A percentile compares a stretch with the other conserved stretches of the same genome.
Conservation (phyloP, 2,113 vertebrate species). For the Spizaetus ornatus region DNA sequence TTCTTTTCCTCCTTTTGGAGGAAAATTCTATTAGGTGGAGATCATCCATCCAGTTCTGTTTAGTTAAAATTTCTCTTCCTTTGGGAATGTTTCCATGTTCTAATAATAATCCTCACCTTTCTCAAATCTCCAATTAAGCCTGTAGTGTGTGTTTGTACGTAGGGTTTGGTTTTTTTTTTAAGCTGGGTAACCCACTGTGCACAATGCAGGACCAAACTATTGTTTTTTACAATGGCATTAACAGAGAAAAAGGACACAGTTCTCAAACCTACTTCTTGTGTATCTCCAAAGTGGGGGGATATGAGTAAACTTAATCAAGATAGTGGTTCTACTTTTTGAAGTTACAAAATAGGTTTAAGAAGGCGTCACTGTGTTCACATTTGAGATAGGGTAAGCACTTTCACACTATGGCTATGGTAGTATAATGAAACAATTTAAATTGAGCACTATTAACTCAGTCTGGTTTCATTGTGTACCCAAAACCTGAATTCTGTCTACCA, state of each 20-base stretch:
- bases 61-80: neutral
- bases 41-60: neutral
- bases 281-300: neutral
- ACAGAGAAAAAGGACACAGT: neutral
- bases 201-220: too few relatives aligned
- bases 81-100: neutral
- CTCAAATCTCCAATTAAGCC: neutral
- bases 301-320: neutral
- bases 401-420: neutral
- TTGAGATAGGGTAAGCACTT: neutral
- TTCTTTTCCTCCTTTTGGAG: neutral
- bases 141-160: rapidly evolving
- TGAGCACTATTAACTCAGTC: neutral
- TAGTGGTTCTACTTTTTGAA: neutral
- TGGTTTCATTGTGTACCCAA: neutral
- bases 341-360: neutral
- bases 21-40: neutral
- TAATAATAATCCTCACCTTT: neutral
- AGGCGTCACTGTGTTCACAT: rapidly evolving
- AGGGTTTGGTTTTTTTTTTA: neutral
- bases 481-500: neutral
- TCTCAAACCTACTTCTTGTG: neutral
- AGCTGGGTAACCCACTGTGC: too few relatives aligned
- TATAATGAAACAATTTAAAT: neutral
- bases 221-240: neutral